Base-by-base conservation (phyloP, 2,797 vertebrate species). In the Psittacula derbiana region DNA sequence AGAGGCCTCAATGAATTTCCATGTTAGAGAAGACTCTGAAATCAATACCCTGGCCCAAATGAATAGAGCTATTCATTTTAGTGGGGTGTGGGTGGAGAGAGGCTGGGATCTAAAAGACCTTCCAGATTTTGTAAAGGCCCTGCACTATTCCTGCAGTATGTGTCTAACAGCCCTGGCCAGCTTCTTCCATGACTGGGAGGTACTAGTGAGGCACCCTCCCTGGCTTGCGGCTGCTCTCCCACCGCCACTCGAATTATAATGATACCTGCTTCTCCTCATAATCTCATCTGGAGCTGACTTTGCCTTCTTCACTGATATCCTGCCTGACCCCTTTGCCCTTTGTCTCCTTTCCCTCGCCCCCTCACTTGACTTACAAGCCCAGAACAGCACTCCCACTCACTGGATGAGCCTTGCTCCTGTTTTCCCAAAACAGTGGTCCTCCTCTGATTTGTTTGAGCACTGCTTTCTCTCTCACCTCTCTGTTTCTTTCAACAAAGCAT, bases 1-100 rank as follows among this genome's bases (percentile, higher is more conserved):
- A 96, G 91, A 92, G 73, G 70, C 79, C 96, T 97, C 95, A 93
- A 88, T 97, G 91, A 91, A 89, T 94, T 93, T 97, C 96, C 95
- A 87, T 84, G 95, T 96, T 97, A 97, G 92, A 94, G 87, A 96
- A 58, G 90, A 93, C 95, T 96, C 94, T 91, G 96, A 97, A 97
- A 97, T 91, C 95, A 97, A 94, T 95, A 94, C 86, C 89, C 83
- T 11, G n/a, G 50, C 62, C 83, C 50, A 73, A 73, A 92, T 98
- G 97, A 98, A 98, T 97, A 89, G 94, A 90, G 73, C 90, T 94
- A 96, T 98, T 98, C 97, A 98, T 96, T 93, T 95, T 36, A 40
- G 60, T 76, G 66, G 90, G 53, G 69, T 53, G 91, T 90, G 95
- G 93, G 94, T 91, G 95, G 78, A 60, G 90, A 76, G 65, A 92